Percentiles rank a stretch among this genome's conserved stretches.
phyloP scores from a whole-genome alignment of 2,888 invertebrate genomes.

The Poecilus cupreus region DNA sequence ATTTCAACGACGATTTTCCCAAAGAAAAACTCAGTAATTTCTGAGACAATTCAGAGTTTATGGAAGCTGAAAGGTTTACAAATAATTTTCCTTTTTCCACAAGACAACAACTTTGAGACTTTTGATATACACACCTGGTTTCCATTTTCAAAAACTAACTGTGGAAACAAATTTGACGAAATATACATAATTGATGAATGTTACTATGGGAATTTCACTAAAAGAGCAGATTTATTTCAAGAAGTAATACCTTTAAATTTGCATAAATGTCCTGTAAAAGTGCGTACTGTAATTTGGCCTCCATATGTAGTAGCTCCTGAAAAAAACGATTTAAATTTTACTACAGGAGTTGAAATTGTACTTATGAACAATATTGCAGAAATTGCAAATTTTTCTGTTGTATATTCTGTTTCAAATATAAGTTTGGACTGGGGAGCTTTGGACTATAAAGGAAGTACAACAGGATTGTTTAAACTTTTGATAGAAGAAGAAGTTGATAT shows the following conservation, averaged over 20 bases:
- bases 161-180: constrained; percentile 32
- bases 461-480: constrained; percentile 61
- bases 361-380: constrained; percentile 61
- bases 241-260: constrained; percentile 67
- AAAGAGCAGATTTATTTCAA: constrained; percentile 62
- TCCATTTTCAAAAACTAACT: constrained; percentile 35
- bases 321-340: constrained; percentile 53
- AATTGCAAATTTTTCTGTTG: constrained; percentile 59
- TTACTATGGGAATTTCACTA: constrained; percentile 60
- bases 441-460: constrained; percentile 60
- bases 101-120: neutral
- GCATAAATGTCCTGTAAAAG: constrained; percentile 67
- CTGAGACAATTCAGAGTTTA: constrained; percentile 3
- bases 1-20: constrained; percentile 1
- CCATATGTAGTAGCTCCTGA: constrained; percentile 67
- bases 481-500: constrained; percentile 61
- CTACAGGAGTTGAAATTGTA: constrained; percentile 61
- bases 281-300: constrained; percentile 67
- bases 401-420: constrained; percentile 60
- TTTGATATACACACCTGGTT: constrained; percentile 46
- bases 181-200: constrained; percentile 52
- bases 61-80: constrained; percentile 37
- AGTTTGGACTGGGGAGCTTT: constrained; percentile 61
- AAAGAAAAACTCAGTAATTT: neutral
- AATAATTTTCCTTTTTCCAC: constrained; percentile 36